These are phyloP conservation scores for Falco berigora DNA, from an alignment of 2,797 vertebrate genomes.

Conservation along the genomic window DNA sequence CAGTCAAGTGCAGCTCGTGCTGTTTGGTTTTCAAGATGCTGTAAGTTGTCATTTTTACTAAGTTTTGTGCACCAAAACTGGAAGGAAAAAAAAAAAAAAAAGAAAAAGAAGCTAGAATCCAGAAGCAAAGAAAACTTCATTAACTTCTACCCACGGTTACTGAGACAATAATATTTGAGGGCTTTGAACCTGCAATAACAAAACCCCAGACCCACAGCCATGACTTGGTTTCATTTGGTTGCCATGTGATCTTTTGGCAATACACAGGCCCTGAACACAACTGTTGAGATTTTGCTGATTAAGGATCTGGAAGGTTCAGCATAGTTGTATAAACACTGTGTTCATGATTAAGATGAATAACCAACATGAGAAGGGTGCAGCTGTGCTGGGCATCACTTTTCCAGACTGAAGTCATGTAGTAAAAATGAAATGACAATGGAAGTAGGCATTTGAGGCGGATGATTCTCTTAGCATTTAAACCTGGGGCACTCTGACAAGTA, in stretches of 20 bases:
- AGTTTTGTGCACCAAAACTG: background rate
- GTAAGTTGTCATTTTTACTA: constrained; percentile 75
- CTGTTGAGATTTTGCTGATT: background rate
- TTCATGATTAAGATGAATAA: background rate
- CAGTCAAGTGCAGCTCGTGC: constrained; percentile 92
- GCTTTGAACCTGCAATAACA: background rate
- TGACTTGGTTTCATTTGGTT: background rate
- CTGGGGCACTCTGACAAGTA: background rate
- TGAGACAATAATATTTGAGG: background rate
- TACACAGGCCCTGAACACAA: background rate
- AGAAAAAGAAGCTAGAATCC: background rate
- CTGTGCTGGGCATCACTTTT: background rate
- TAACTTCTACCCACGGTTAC: background rate
- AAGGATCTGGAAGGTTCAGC: background rate
- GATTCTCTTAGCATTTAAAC: background rate
- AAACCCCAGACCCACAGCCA: background rate
- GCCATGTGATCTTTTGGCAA: background rate
- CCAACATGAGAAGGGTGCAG: background rate
- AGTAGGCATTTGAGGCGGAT: background rate
- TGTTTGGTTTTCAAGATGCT: constrained; percentile 97
- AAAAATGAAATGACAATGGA: background rate
- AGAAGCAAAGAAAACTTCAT: background rate
- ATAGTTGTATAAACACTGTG: background rate
- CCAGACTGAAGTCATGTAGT: background rate
- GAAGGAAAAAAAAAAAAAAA: background rate